Evolutionary conservation across 2,797 vertebrate species (phyloP).

Genomic region (Anomalospiza imberbis): DNA sequence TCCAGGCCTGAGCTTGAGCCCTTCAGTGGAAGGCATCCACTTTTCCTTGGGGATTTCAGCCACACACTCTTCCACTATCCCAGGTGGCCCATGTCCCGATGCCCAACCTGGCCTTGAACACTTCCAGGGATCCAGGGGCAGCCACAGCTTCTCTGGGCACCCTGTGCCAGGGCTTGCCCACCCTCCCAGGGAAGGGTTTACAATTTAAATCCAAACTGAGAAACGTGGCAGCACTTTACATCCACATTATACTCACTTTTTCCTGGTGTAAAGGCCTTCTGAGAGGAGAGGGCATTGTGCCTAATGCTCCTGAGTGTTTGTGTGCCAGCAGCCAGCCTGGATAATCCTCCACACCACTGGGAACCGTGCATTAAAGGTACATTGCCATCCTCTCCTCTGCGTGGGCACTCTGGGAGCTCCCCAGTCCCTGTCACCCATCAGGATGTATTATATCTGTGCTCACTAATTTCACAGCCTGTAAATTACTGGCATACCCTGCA

Average conservation of each 20-base stretch:
- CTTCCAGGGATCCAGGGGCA: background rate
- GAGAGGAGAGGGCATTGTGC: background rate
- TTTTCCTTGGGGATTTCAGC: background rate
- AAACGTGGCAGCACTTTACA: background rate
- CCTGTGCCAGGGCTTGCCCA: background rate
- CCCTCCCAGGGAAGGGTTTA: accelerated
- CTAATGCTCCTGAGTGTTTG: background rate
- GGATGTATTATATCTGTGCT: conserved; percentile 55
- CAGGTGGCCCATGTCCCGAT: accelerated
- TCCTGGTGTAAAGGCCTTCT: background rate
- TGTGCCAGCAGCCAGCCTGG: background rate
- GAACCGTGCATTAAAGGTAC: background rate
- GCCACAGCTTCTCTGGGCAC: background rate
- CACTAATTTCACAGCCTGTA: conserved; percentile 72
- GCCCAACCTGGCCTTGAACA: background rate
- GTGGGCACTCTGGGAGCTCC: conserved; percentile 9
- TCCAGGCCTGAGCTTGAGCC: background rate
- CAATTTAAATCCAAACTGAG: background rate
- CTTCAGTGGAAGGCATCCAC: background rate
- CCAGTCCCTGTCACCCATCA: conserved; percentile 51
- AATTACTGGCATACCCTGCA: conserved; percentile 63
- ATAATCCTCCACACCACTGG: background rate
- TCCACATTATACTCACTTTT: background rate
- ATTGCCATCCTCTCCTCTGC: background rate
- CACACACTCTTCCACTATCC: accelerated